Evolutionary conservation across 2,113 vertebrate species (phyloP), one percentile per base, ranked within the genome.

Genomic region (Calcarius ornatus): DNA sequence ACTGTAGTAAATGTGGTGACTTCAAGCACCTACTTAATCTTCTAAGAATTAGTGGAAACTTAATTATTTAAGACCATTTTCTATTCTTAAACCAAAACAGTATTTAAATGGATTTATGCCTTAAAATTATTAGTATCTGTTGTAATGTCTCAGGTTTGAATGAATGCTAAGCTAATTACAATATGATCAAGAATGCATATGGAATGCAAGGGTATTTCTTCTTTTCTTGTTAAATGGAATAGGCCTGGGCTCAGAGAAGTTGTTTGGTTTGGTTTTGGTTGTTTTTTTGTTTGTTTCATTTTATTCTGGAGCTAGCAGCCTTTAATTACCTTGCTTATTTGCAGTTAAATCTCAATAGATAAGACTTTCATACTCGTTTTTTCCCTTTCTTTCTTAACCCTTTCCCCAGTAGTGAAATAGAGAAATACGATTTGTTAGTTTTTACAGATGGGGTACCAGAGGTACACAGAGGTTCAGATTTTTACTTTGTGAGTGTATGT

Each of bases 291-390:
- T 43, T 48, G 51, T 37, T 61, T 69, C 21, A 61, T 65, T 84
- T 76, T 51, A n/a, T 87, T 92, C 65, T 85, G 43, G 15, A 82
- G 6, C 54, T 84, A 81, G n/a, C 72, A 86, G 37, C 27, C 66
- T 87, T 81, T 82, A 82, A 77, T 90, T 76, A 72, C 50, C 53
- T 85, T 81, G 63, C 56, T 77, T 92, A 56, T 88, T 94, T 94
- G 80, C 83, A 89, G 21, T 78, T 88, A 86, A 88, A 84, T n/a
- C 43, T 96, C 54, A 40, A 12, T 30, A 88, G 63, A 61, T 68
- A 84, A 87, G 43, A 81, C 21, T 81, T 75, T 15, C 12, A 30
- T 81, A 40, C 13, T 71, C 0, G 7, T 70, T 40, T 30, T 16
- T 51, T 53, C 18, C 27, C 28, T 51, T 77, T 11, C 31, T 51